Percentiles rank a stretch among this genome's conserved stretches.
Evolutionary conservation across 2,888 invertebrate species (phyloP).

Genomic region (Caenorhabditis japonica): DNA sequence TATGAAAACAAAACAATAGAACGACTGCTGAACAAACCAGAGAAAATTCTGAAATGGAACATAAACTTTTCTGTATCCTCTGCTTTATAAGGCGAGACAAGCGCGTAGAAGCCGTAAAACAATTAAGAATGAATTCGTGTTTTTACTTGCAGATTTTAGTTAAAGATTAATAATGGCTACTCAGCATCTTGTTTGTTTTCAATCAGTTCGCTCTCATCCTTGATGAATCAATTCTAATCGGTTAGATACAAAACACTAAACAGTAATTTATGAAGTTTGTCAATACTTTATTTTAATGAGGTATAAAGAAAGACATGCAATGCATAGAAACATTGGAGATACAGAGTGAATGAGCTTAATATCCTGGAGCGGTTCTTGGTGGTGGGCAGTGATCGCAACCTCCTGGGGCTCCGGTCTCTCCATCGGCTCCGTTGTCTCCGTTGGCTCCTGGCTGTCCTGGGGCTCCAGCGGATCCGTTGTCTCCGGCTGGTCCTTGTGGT

Average conservation of each 20-base stretch:
- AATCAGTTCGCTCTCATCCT: conserved; percentile 4
- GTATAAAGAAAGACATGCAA: conserved; percentile 47
- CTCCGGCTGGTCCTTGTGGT: conserved; percentile 65
- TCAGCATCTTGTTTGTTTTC: conserved; percentile 20
- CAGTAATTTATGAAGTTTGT: conserved; percentile 14
- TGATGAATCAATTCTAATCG: not conserved
- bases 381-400: conserved; percentile 71
- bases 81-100: conserved; percentile 28
- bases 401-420: conserved; percentile 67
- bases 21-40: not conserved
- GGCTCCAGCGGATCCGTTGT: conserved; percentile 64
- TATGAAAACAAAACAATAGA: no score
- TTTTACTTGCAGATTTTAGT: conserved; percentile 17
- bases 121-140: conserved; percentile 12
- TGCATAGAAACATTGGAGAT: conserved; percentile 41
- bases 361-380: conserved; percentile 69
- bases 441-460: conserved; percentile 63
- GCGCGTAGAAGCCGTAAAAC: conserved; percentile 19
- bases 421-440: conserved; percentile 62
- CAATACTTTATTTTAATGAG: conserved; percentile 48
- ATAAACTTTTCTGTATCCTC: not conserved
- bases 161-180: conserved; percentile 24
- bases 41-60: no score
- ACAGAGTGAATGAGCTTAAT: conserved; percentile 51
- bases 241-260: not conserved